These are phyloP conservation scores for Rhabditoides inermis DNA, from an alignment of 2,888 invertebrate genomes.

Conservation along the genomic window DNA sequence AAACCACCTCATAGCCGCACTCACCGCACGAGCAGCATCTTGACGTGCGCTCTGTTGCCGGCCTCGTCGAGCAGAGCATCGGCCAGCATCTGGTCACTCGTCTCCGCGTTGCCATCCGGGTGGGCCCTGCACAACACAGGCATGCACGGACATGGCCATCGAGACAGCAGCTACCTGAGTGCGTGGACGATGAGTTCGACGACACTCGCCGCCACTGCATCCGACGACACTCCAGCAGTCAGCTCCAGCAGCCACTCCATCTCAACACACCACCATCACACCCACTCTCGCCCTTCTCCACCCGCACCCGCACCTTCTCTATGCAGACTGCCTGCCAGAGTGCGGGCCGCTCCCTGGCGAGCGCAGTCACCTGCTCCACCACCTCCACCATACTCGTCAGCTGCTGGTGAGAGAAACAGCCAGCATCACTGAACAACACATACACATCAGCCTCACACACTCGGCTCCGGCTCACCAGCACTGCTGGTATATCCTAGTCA, in stretches of 20 bases:
- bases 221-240: slow-evolving; percentile 16
- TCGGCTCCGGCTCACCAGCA: neutral
- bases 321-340: slow-evolving; percentile 22
- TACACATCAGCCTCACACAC: too few species aligned
- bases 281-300: neutral
- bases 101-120: too few species aligned
- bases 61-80: slow-evolving; percentile 13
- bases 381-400: slow-evolving; percentile 28
- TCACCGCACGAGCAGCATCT: slow-evolving; percentile 21
- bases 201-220: slow-evolving; percentile 17
- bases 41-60: slow-evolving; percentile 11
- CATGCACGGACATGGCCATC: too few species aligned
- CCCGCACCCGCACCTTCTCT: slow-evolving; percentile 5
- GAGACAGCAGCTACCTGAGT: too few species aligned
- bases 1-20: too few species aligned
- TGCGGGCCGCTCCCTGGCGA: slow-evolving; percentile 14
- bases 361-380: slow-evolving; percentile 10
- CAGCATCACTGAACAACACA: too few species aligned
- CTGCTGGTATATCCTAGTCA: slow-evolving; percentile 12
- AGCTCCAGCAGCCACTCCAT: slow-evolving; percentile 21
- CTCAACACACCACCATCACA: slow-evolving; percentile 6
- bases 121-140: neutral
- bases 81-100: too few species aligned
- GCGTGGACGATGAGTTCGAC: slow-evolving; percentile 23
- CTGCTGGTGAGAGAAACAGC: slow-evolving; percentile 17